Percentiles rank a stretch among this genome's conserved stretches.
phyloP scores from a whole-genome alignment of 2,113 vertebrate species.

The Eudyptes chrysolophus region DNA sequence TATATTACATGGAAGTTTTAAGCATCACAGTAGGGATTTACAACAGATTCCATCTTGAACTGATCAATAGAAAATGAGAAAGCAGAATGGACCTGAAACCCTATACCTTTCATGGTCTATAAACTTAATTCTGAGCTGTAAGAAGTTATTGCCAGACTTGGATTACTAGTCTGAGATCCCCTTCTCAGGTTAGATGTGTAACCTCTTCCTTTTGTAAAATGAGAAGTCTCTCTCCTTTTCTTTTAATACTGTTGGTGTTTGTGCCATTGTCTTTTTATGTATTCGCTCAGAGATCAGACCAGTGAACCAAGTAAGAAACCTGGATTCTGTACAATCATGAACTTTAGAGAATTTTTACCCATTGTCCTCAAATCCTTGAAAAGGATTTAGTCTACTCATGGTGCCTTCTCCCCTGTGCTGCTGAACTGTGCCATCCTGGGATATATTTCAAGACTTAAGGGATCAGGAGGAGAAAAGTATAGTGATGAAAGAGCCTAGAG shows the following conservation, averaged over 20 bases:
- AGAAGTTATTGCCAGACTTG: not conserved
- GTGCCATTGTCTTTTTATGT: not conserved
- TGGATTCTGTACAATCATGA: not conserved
- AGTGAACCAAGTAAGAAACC: not conserved
- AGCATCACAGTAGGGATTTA: not conserved
- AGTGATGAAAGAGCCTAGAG: not conserved
- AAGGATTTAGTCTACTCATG: not conserved
- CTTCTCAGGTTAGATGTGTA: not conserved
- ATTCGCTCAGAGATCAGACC: not conserved
- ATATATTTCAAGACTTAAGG: not conserved
- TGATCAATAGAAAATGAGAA: not conserved
- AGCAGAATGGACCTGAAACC: not conserved
- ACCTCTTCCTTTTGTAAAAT: not conserved
- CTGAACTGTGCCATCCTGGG: not conserved
- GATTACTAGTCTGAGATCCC: not conserved
- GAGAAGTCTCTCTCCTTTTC: not conserved
- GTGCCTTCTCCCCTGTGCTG: not conserved
- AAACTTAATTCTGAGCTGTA: not conserved
- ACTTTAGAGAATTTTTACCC: not conserved
- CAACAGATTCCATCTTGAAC: not conserved
- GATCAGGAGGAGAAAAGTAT: not conserved
- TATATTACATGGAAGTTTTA: not conserved
- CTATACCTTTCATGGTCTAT: not conserved
- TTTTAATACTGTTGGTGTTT: not conserved
- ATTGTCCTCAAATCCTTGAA: not conserved